phyloP scores from a whole-genome alignment of 2,797 vertebrate genomes.

The Mus minutoides region DNA sequence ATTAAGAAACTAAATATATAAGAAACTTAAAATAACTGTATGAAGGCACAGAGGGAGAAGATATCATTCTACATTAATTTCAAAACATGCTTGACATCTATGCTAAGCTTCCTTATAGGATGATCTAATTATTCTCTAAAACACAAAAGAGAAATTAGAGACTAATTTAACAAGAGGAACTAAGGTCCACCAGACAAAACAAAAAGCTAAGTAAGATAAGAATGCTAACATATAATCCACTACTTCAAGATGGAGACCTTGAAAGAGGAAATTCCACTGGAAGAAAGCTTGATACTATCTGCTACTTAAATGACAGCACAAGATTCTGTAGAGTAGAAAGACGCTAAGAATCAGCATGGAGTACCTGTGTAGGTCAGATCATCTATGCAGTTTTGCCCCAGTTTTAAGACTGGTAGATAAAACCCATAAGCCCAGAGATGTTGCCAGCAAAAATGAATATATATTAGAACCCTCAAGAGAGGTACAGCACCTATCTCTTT shows the following conservation, averaged over 20 bases:
- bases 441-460: neutral
- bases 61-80: neutral
- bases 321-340: neutral
- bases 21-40: neutral
- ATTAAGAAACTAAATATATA: neutral
- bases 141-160: neutral
- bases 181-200: neutral
- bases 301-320: neutral
- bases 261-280: neutral
- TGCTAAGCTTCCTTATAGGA: neutral
- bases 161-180: neutral
- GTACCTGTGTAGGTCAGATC: fast-evolving
- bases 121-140: neutral
- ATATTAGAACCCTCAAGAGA: neutral
- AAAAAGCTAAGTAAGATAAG: neutral
- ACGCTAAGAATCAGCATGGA: neutral
- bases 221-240: neutral
- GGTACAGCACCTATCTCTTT: neutral
- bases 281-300: neutral
- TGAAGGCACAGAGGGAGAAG: neutral
- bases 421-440: neutral
- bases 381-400: neutral
- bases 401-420: neutral
- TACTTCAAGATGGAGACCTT: neutral
- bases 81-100: neutral